phyloP scores from a whole-genome alignment of 2,888 invertebrate species.

The Cerceris ruficornis region DNA sequence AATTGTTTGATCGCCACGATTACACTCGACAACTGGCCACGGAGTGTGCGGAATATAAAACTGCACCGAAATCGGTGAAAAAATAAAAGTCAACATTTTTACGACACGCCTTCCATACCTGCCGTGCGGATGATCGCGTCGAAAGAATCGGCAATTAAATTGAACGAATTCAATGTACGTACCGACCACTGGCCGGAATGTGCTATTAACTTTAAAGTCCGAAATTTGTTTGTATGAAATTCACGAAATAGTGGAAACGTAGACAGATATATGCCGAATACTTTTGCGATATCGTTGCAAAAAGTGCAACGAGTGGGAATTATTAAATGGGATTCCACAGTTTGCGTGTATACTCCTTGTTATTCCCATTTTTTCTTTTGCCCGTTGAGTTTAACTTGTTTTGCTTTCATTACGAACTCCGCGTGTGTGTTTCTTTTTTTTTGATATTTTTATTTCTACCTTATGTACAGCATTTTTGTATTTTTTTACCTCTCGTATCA shows the following conservation, averaged over 20 bases:
- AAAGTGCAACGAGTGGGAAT: too few species aligned
- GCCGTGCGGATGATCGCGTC: not conserved
- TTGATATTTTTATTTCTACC: too few species aligned
- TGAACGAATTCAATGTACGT: conserved; percentile 21
- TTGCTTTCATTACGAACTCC: too few species aligned
- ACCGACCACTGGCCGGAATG: conserved; percentile 3
- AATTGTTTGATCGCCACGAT: conserved; percentile 13
- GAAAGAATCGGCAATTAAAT: conserved; percentile 12
- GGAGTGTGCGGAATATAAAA: conserved; percentile 3
- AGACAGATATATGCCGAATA: not conserved
- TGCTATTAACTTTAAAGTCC: conserved; percentile 7
- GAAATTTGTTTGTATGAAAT: not conserved
- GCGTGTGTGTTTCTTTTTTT: too few species aligned
- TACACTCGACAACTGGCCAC: conserved; percentile 1
- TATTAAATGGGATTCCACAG: too few species aligned
- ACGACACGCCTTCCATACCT: not conserved
- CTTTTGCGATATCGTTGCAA: too few species aligned
- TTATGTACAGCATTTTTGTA: too few species aligned
- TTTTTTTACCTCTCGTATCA: too few species aligned
- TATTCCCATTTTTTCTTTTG: too few species aligned
- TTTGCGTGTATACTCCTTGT: too few species aligned
- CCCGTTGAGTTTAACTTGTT: too few species aligned
- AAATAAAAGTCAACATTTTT: conserved; percentile 2
- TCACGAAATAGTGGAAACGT: not conserved
- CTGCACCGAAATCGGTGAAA: conserved; percentile 6